phyloP scores from a whole-genome alignment of 2,797 vertebrate genomes.

The Mus spretus region DNA sequence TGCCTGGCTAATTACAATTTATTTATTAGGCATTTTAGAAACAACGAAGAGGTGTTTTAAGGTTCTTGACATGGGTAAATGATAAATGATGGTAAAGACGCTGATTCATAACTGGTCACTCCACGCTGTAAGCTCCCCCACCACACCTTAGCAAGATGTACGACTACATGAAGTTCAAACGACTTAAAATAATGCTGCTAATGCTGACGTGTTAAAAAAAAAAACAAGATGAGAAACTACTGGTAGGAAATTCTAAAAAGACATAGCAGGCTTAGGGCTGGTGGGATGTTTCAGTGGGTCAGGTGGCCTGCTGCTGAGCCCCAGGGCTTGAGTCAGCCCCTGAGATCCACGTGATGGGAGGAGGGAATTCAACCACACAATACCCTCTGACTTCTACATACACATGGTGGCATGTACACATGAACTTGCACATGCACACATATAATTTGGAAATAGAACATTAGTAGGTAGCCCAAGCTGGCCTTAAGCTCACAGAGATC shows the following conservation, averaged over 20 bases:
- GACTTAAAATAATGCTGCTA: background rate
- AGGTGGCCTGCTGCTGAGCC: background rate
- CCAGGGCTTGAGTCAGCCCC: background rate
- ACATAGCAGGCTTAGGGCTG: background rate
- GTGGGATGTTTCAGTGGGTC: background rate
- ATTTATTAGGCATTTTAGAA: background rate
- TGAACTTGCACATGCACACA: background rate
- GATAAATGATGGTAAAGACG: background rate
- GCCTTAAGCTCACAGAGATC: background rate
- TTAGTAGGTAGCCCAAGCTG: background rate
- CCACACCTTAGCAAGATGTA: background rate
- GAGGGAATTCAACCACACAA: background rate
- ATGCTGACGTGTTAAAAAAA: conserved; percentile 33
- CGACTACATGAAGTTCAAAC: background rate
- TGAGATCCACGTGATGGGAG: no score
- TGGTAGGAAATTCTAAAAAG: background rate
- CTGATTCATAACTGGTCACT: background rate
- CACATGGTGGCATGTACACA: background rate
- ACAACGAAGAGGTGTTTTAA: background rate
- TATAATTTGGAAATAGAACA: background rate
- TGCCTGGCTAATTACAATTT: no score
- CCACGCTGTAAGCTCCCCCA: fast-evolving
- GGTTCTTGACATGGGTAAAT: background rate
- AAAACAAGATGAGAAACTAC: conserved; percentile 17
- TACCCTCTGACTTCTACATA: background rate